A percentile compares a stretch with the other conserved stretches of the same genome.
Conservation (phyloP, 1,140 invertebrate genomes). For the Nymphalis io region DNA sequence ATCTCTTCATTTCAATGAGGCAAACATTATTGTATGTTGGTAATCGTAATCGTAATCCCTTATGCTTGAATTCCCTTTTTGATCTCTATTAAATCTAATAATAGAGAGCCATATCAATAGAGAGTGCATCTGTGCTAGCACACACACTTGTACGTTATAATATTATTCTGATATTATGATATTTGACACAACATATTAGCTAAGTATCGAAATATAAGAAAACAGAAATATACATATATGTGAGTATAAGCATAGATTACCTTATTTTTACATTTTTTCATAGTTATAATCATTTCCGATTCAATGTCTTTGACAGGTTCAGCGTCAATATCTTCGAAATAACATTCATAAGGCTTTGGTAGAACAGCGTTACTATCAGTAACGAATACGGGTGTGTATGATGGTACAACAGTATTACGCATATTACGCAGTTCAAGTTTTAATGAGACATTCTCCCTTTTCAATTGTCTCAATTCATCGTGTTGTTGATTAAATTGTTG, state of each 20-base stretch:
- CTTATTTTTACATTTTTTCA: conserved; percentile 68
- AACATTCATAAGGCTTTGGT: conserved; percentile 48
- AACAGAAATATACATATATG: too few species aligned
- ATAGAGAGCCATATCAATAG: too few species aligned
- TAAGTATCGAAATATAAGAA: too few species aligned
- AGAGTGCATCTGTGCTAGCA: too few species aligned
- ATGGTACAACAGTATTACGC: conserved; percentile 21
- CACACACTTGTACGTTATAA: too few species aligned
- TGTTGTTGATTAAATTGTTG: conserved; percentile 45
- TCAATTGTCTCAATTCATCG: conserved; percentile 56
- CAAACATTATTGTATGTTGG: too few species aligned
- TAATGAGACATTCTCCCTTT: conserved; percentile 55
- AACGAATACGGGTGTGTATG: conserved; percentile 17
- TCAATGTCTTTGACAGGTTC: conserved; percentile 46
- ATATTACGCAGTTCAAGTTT: conserved; percentile 52
- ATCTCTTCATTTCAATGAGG: too few species aligned
- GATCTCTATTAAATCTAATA: too few species aligned
- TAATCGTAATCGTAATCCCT: too few species aligned
- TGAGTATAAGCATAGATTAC: conserved; percentile 35
- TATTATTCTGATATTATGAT: too few species aligned
- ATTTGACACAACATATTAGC: too few species aligned
- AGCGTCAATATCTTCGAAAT: conserved; percentile 40
- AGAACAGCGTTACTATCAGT: conserved; percentile 26
- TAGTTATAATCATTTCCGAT: conserved; percentile 73
- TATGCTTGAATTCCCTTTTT: too few species aligned